Evolutionary conservation across 2,113 vertebrate species (phyloP).

Genomic region (Prietella phreatophila): DNA sequence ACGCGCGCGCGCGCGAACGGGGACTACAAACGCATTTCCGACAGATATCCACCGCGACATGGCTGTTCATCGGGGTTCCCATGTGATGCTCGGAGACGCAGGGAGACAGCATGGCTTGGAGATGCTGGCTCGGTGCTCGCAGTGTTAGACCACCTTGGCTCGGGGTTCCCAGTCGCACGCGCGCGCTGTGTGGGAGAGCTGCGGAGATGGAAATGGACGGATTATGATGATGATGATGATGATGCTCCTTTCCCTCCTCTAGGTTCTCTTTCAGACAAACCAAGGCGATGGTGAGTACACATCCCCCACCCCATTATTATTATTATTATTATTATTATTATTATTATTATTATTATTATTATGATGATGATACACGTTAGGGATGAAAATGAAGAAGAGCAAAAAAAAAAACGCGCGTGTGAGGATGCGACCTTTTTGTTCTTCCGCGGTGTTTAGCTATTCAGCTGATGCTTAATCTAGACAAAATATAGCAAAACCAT

Average conservation of each 20-base stretch:
- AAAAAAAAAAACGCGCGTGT: not conserved
- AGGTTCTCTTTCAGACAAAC: not conserved
- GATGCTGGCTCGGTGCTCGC: not conserved
- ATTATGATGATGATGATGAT: slow-evolving; percentile 9
- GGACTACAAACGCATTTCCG: not conserved
- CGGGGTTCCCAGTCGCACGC: not conserved
- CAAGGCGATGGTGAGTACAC: slow-evolving; percentile 11
- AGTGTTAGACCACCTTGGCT: slow-evolving; percentile 6
- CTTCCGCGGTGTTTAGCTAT: not conserved
- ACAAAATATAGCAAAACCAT: not conserved
- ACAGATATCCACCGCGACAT: not conserved
- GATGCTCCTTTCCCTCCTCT: not conserved
- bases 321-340: not conserved
- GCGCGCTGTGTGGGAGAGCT: slow-evolving; percentile 21
- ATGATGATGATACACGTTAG: too few relatives aligned
- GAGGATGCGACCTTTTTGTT: slow-evolving; percentile 14
- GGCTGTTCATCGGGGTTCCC: not conserved
- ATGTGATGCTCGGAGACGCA: not conserved
- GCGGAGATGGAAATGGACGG: slow-evolving; percentile 27
- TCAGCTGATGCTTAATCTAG: not conserved
- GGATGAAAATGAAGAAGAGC: not conserved
- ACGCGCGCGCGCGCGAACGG: not conserved
- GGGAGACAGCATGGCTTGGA: slow-evolving; percentile 8
- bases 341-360: not conserved
- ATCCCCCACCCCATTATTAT: not conserved